Evolutionary conservation across 2,797 vertebrate species (phyloP), one percentile per base, ranked within the genome.

Genomic region (Microchirus variegatus): DNA sequence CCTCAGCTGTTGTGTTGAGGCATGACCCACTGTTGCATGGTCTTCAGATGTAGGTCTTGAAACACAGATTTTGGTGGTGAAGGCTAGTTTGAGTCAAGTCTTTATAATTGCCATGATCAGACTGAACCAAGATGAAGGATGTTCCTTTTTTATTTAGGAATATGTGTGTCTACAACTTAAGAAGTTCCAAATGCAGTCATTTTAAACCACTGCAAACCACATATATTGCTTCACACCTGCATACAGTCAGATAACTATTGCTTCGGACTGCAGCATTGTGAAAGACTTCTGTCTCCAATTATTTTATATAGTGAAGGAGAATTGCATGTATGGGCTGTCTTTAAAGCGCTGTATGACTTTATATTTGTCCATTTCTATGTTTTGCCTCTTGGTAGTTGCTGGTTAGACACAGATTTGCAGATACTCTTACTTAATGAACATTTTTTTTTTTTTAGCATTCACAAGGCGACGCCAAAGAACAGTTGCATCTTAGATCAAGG

Each of bases 21-120:
- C 51, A 64, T 36, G 31, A 47, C 63, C 55, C 52, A 17, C 67
- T 53, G 37, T 80, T 73, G 67, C 53, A 36, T 63, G 58, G 61
- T 48, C 55, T 66, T 84, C 63, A 85, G 68, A 85, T 81, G 71
- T 49, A 57, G n/a, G 14, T 62, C 57, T 56, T 48, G 35, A 63
- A 71, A 36, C 52, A 37, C n/a, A 35, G 17, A 38, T 9, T 41
- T 54, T 18, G 4, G 57, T 19, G 11, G 13, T 51, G 9, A 55
- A 46, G 54, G 37, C 12, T 54, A 59, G 43, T 38, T 46, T 56
- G 52, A 75, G 40, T 52, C 54, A 44, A 69, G 49, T 53, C 40
- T 55, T 59, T 18, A 63, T 66, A 61, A 68, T 43, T 38, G 19
- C 4, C 50, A 48, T 55, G 53, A 58, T 63, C 59, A 54, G 59